A percentile compares a stretch with the other conserved stretches of the same genome.
phyloP scores from a whole-genome alignment of 2,113 vertebrate species.

The Aegithalos caudatus region DNA sequence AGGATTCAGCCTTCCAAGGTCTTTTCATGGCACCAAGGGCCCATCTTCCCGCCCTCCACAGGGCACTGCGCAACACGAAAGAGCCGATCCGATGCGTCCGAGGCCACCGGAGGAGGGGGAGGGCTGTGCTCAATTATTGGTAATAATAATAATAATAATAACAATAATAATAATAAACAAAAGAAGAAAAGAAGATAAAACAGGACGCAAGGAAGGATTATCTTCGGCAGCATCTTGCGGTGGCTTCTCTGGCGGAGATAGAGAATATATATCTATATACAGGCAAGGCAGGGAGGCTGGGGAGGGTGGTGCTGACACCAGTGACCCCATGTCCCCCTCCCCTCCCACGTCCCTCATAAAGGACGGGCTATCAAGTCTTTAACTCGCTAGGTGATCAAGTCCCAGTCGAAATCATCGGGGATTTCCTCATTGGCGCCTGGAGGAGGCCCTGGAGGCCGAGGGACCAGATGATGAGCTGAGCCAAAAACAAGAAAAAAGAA shows the following conservation, averaged over 20 bases:
- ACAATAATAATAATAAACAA: constrained; percentile 60
- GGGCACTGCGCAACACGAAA: not conserved
- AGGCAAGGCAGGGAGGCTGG: constrained; percentile 54
- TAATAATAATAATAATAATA: constrained; percentile 69
- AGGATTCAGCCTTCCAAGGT: constrained; percentile 57
- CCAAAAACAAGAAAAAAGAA: not conserved
- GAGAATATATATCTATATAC: constrained; percentile 77
- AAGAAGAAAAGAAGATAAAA: constrained; percentile 69
- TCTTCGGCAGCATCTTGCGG: constrained; percentile 79
- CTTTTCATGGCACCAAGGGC: constrained; percentile 40
- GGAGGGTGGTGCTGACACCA: not conserved
- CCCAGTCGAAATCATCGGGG: constrained; percentile 82
- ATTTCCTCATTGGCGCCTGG: constrained; percentile 80
- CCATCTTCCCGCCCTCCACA: not conserved
- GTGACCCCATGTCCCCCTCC: constrained; percentile 23
- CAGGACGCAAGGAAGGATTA: constrained; percentile 72
- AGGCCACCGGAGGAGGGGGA: constrained; percentile 56
- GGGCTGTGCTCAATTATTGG: constrained; percentile 66
- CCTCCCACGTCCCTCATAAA: constrained; percentile 23
- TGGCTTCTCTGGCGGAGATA: constrained; percentile 77
- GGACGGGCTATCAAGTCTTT: constrained; percentile 57
- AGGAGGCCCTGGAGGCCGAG: constrained; percentile 73
- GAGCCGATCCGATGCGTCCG: not conserved
- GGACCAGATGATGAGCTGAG: constrained; percentile 76
- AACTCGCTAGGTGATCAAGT: constrained; percentile 79